Evolutionary conservation across 2,113 vertebrate species (phyloP).

Genomic region (Bos javanicus): DNA sequence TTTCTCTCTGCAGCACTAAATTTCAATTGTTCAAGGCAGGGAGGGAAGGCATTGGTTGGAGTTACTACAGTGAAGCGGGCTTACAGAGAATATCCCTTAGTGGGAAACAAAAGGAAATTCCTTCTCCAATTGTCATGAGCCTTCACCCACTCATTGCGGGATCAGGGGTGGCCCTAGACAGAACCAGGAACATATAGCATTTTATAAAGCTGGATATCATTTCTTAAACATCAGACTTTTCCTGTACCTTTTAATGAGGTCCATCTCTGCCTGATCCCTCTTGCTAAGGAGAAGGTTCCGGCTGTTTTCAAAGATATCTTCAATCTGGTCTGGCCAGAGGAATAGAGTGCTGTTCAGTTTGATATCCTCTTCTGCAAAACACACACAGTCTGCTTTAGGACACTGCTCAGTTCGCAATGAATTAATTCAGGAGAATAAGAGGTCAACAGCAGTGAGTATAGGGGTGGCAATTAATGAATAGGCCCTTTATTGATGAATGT

Average conservation of each 20-base stretch:
- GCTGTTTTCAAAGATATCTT: slow-evolving; percentile 81
- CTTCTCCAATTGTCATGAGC: background rate
- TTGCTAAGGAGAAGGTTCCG: slow-evolving; percentile 67
- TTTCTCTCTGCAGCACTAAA: background rate
- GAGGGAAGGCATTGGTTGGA: background rate
- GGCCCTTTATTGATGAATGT: background rate
- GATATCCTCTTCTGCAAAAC: slow-evolving; percentile 86
- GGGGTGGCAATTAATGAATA: background rate
- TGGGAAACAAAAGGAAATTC: background rate
- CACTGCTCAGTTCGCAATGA: background rate
- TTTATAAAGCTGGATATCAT: background rate
- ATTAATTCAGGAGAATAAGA: background rate
- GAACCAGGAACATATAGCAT: background rate
- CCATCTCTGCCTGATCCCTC: slow-evolving; percentile 78
- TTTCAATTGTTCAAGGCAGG: background rate
- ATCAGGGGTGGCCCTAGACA: background rate
- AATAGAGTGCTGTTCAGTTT: slow-evolving; percentile 88
- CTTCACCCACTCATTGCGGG: background rate
- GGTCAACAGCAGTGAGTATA: background rate
- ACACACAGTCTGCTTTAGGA: background rate
- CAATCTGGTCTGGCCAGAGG: slow-evolving; percentile 87
- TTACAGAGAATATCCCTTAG: background rate
- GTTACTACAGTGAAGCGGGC: background rate
- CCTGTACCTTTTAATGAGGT: slow-evolving; percentile 84
- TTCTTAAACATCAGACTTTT: background rate